Evolutionary conservation across 2,797 vertebrate genomes (phyloP).

Genomic region (Pitangus sulphuratus): DNA sequence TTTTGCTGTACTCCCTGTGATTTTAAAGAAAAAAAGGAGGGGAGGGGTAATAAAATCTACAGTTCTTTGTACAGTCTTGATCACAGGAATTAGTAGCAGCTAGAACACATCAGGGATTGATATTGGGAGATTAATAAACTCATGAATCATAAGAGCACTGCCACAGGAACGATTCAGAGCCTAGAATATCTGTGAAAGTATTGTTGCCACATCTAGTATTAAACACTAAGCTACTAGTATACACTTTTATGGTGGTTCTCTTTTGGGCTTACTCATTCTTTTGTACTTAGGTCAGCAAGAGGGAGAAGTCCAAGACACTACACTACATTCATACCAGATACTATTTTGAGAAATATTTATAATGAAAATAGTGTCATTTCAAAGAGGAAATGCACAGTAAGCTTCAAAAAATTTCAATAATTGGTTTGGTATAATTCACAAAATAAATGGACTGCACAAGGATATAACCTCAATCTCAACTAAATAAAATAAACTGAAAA

Average conservation of each 20-base stretch:
- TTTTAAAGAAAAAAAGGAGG: not conserved
- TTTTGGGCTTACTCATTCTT: not conserved
- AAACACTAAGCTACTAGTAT: not conserved
- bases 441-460: not conserved
- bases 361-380: not conserved
- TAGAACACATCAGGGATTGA: not conserved
- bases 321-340: not conserved
- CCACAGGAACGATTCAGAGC: not conserved
- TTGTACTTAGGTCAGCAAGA: not conserved
- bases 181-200: not conserved
- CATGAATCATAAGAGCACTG: not conserved
- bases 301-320: not conserved
- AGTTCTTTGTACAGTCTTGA: not conserved
- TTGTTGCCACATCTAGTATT: not conserved
- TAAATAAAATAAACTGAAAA: not conserved
- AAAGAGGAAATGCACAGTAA: not conserved
- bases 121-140: not conserved
- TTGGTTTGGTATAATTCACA: not conserved
- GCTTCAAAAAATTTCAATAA: not conserved
- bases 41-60: not conserved
- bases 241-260: not conserved
- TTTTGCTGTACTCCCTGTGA: slow-evolving; percentile 78
- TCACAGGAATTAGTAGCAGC: not conserved
- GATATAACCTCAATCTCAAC: not conserved
- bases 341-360: not conserved